Percentiles rank a stretch among this genome's conserved stretches.
phyloP scores from a whole-genome alignment of 2,113 vertebrate species.

The Poeciliopsis retropinna region DNA sequence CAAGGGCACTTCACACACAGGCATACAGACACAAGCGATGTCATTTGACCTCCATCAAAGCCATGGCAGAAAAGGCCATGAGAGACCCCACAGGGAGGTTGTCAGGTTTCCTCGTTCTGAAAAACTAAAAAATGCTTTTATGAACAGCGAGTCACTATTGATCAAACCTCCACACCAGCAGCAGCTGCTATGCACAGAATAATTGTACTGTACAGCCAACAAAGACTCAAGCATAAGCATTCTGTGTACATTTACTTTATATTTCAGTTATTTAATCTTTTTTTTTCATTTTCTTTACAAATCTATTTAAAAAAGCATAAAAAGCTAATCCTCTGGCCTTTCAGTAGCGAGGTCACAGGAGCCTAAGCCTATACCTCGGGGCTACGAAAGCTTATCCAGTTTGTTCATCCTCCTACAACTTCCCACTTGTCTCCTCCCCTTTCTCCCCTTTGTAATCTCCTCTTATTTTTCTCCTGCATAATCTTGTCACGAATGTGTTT shows the following conservation, averaged over 20 bases:
- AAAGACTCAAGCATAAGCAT: constrained; percentile 11
- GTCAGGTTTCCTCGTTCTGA: constrained; percentile 40
- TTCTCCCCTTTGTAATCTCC: constrained; percentile 51
- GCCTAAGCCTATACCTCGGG: constrained; percentile 62
- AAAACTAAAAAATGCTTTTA: constrained; percentile 18
- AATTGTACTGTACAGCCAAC: constrained; percentile 9
- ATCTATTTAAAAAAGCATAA: constrained; percentile 10
- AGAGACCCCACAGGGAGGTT: constrained; percentile 38
- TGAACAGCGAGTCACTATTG: constrained; percentile 19
- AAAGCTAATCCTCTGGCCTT: constrained; percentile 38
- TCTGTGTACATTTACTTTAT: constrained; percentile 34
- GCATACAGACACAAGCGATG: background rate
- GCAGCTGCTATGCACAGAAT: background rate
- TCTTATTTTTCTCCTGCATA: constrained; percentile 67
- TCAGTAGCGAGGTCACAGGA: constrained; percentile 52
- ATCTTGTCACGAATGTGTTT: constrained; percentile 65
- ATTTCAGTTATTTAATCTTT: constrained; percentile 25
- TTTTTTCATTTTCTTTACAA: constrained; percentile 17
- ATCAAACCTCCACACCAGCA: constrained; percentile 20
- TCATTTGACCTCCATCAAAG: constrained; percentile 55
- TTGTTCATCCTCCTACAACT: constrained; percentile 40
- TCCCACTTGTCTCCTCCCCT: constrained; percentile 39
- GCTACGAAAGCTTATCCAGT: constrained; percentile 59
- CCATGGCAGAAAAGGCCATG: constrained; percentile 43
- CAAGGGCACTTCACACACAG: constrained; percentile 21